Evolutionary conservation across 1,140 invertebrate genomes (phyloP), one percentile per base, ranked within the genome.

Genomic region (Aphelenchoides avenae): DNA sequence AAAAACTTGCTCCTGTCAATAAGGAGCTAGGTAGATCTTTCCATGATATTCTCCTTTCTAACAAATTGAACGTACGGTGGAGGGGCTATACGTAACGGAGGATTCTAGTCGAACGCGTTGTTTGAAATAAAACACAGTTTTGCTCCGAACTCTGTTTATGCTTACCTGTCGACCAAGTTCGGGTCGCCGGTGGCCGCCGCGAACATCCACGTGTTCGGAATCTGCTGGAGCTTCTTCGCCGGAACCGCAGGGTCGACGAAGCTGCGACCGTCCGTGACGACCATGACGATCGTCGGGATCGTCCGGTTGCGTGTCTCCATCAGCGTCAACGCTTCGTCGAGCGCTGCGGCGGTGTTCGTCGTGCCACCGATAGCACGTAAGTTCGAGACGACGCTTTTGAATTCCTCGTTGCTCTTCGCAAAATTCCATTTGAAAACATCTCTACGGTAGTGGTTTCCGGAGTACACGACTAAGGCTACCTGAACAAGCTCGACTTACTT

Each of bases 391-490:
- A 68, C 63, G 29, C 52, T 37, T 15, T 59, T 56, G 37, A 73
- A 73, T 42, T 73, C 64, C 36, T 72, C 67, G 47, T 73, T 73
- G 27, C 44, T 71, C 20, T 71, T 75, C 11, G 73, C 72, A 44
- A 76, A 76, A 49, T 76, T 76, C 73, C 71, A 73, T 36, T 47
- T 47, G 34, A 66, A 71, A 7, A 73, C 58, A 43, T 75, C 71
- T 43, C 73, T 22, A 40, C 18, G n/a, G 48, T 51, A 51, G 11
- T 44, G 9, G 15, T 57, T 54, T 20, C 71, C 71, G 2, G 71
- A 73, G 43, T 73, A 73, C n/a, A 75, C 71, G 51, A 73, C 73
- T 73, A 73, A 73, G 3, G 71, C 61, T 18, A 61, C 51, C 70
- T 71, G 24, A 40, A 74, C n/a, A 11, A 22, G 31, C 31, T 33